phyloP scores from a whole-genome alignment of 2,113 vertebrate species.

The Poeciliopsis prolifica region DNA sequence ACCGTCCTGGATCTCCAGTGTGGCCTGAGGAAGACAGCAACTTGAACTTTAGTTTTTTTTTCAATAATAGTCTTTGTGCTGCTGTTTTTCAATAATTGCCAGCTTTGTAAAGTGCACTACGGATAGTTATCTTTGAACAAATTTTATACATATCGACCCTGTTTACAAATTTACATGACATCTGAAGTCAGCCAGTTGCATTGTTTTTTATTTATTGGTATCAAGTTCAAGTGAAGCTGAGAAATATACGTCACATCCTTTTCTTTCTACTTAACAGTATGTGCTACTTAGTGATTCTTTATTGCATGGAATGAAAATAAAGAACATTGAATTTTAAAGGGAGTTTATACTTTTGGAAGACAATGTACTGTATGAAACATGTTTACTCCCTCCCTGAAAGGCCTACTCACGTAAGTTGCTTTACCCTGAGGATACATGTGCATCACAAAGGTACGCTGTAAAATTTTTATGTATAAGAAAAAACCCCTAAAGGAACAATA shows the following conservation, averaged over 20 bases:
- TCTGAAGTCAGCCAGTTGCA: too few species aligned
- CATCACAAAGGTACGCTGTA: conserved; percentile 46
- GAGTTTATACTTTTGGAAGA: not conserved
- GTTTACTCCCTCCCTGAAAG: conserved; percentile 25
- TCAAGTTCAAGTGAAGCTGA: not conserved
- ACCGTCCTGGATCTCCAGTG: not conserved
- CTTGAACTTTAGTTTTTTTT: too few species aligned
- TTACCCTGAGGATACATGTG: conserved; percentile 37
- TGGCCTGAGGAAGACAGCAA: not conserved
- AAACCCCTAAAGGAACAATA: conserved; percentile 59
- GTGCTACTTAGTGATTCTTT: not conserved
- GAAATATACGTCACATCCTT: not conserved
- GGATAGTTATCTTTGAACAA: not conserved
- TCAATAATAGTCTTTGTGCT: too few species aligned
- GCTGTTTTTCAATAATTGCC: too few species aligned
- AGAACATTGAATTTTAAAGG: not conserved
- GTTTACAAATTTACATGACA: not conserved
- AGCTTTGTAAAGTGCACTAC: too few species aligned
- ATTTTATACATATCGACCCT: not conserved
- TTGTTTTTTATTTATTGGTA: not conserved
- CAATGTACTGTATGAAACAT: conserved; percentile 5
- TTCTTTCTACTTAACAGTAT: not conserved
- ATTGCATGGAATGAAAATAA: not conserved
- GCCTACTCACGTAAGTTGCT: conserved; percentile 8
- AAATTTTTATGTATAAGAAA: conserved; percentile 31